Evolutionary conservation across 2,113 vertebrate species (phyloP).

Genomic region (Bambusicola thoracicus): DNA sequence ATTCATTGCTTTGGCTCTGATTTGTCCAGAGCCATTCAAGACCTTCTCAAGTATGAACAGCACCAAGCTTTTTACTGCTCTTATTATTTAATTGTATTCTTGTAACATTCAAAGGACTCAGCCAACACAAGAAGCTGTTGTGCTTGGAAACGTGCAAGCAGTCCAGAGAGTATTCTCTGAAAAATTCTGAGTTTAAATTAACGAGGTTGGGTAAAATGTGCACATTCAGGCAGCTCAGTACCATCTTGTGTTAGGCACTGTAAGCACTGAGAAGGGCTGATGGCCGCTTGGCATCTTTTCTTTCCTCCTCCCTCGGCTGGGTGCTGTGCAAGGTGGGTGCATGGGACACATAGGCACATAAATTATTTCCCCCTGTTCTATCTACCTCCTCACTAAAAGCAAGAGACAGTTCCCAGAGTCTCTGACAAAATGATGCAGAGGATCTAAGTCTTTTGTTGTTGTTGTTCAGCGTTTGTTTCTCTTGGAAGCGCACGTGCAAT

Average conservation of each 20-base stretch:
- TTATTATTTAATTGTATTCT: constrained; percentile 26
- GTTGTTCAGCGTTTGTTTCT: background rate
- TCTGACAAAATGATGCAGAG: accelerated
- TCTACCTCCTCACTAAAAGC: background rate
- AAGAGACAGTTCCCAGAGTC: background rate
- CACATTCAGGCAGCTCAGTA: background rate
- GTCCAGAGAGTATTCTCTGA: background rate
- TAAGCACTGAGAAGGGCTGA: background rate
- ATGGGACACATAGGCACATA: background rate
- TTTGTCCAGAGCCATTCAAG: background rate
- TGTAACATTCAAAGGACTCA: background rate
- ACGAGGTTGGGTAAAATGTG: background rate
- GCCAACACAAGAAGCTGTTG: constrained; percentile 20
- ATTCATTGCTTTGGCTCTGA: background rate
- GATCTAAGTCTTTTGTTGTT: background rate
- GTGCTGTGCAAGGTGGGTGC: too few species aligned
- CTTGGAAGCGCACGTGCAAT: background rate
- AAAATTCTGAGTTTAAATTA: background rate
- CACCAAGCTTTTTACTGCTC: constrained; percentile 2
- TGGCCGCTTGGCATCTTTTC: background rate
- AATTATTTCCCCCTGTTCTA: background rate
- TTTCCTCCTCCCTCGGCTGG: background rate
- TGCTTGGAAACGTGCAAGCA: background rate
- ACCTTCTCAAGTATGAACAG: constrained; percentile 8
- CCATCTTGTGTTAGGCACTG: background rate